Conservation (phyloP, 2,888 invertebrate genomes). For the Leptinotarsa juncta region DNA sequence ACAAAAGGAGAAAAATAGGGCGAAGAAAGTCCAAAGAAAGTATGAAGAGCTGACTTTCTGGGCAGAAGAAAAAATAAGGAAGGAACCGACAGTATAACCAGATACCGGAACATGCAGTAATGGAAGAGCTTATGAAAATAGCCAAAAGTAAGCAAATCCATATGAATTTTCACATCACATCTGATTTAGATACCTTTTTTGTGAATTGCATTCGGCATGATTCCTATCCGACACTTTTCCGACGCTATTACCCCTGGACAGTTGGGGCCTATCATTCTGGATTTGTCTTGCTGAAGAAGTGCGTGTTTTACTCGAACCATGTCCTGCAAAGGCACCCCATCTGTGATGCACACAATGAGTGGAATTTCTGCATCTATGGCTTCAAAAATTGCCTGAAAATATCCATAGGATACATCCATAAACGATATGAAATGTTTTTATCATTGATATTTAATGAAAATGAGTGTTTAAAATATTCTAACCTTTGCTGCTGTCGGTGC, state of each 20-base stretch:
- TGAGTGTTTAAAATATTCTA: constrained; percentile 51
- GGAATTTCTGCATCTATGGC: constrained; percentile 82
- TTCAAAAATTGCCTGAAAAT: constrained; percentile 73
- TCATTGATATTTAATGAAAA: background rate
- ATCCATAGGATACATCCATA: too few species aligned
- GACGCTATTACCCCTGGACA: constrained; percentile 85
- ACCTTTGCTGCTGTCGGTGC: constrained; percentile 78
- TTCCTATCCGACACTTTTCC: constrained; percentile 80
- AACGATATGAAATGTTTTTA: too few species aligned
- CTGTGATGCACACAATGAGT: constrained; percentile 77
- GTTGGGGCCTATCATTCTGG: constrained; percentile 84
- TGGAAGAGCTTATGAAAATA: too few species aligned
- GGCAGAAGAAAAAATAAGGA: too few species aligned
- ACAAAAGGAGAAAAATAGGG: too few species aligned
- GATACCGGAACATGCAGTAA: too few species aligned
- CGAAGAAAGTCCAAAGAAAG: too few species aligned
- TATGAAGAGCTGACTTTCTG: too few species aligned
- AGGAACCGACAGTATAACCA: too few species aligned
- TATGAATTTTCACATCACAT: too few species aligned
- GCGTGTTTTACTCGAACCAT: constrained; percentile 83
- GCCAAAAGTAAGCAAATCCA: too few species aligned
- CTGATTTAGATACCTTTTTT: constrained; percentile 74
- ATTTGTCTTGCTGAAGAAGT: constrained; percentile 74
- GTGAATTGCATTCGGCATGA: constrained; percentile 86
- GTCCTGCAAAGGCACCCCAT: constrained; percentile 71